Base-by-base conservation (phyloP, 92 coral and sea anemone species). In the Heliopora coerulea region DNA sequence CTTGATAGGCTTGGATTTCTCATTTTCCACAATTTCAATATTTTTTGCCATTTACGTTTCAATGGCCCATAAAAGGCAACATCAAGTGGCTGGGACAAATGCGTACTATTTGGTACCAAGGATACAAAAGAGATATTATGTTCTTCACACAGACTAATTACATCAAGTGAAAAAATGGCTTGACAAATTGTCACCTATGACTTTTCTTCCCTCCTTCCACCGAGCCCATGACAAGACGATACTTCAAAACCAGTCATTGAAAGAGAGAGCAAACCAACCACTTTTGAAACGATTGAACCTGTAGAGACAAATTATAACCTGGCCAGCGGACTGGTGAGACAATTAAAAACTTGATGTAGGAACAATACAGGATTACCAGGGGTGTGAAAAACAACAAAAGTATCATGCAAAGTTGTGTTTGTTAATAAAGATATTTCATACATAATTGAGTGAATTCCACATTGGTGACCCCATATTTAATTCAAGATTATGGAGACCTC, bases 11-110 rank as follows among this genome's bases (percentile, higher is more conserved):
- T 44, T 42, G 57, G 57, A 30, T 67, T 46, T 33, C 44, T 41
- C 49, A 67, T 25, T 67, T 67, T 67, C 58, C 74, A 67, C 37
- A 21, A 50, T 23, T 67, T n/a, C n/a, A n/a, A n/a, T n/a, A n/a
- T n/a, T n/a, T n/a, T n/a, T n/a, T n/a, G n/a, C n/a, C n/a, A n/a
- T n/a, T n/a, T n/a, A n/a, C n/a, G n/a, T n/a, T n/a, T 67, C 10
- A 67, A 31, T 42, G 74, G 74, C 10, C 58, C 74, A 67, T 4
- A 67, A 48, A 67, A 67, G 26, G 74, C 74, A 42, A 67, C 74
- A 41, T 67, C 74, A 20, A 67, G 74, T 8, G 74, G 74, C 58
- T 67, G 74, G 19, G 74, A 30, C 23, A 67, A 48, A 48, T 67
- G 74, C 7, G 74, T 67, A 31, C 74, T 46, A 46, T 67, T 67